Conservation (phyloP, 2,797 vertebrate species). For the Arctocebus calabarensis region DNA sequence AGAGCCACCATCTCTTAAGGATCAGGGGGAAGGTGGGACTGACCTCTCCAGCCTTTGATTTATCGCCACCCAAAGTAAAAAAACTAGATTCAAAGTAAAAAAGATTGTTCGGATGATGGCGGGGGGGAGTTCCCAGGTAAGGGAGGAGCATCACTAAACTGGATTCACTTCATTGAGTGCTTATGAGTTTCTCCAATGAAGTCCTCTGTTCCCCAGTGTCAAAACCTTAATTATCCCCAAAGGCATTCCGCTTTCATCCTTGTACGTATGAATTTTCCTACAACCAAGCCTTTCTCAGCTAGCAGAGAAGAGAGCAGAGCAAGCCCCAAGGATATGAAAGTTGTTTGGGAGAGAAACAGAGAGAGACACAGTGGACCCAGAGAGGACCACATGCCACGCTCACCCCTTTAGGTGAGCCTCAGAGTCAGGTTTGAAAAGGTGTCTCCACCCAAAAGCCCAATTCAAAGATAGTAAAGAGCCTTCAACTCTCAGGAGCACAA, state of each 20-base stretch:
- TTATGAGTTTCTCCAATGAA: background rate
- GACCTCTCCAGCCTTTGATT: background rate
- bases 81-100: background rate
- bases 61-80: background rate
- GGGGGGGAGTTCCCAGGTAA: background rate
- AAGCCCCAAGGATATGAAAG: background rate
- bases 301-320: background rate
- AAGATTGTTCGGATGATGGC: background rate
- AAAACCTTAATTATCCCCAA: background rate
- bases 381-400: background rate
- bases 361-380: background rate
- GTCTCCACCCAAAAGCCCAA: background rate
- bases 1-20: background rate
- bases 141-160: background rate
- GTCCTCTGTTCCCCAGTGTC: background rate
- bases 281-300: background rate
- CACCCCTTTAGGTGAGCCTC: background rate
- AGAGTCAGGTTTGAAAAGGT: background rate
- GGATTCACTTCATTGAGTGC: background rate
- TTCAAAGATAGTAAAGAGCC: background rate
- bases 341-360: background rate
- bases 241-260: background rate
- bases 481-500: background rate
- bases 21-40: background rate
- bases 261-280: background rate